These are phyloP conservation scores for Thymelicus lineola DNA, from an alignment of 2,888 invertebrate species.

Conservation along the genomic window DNA sequence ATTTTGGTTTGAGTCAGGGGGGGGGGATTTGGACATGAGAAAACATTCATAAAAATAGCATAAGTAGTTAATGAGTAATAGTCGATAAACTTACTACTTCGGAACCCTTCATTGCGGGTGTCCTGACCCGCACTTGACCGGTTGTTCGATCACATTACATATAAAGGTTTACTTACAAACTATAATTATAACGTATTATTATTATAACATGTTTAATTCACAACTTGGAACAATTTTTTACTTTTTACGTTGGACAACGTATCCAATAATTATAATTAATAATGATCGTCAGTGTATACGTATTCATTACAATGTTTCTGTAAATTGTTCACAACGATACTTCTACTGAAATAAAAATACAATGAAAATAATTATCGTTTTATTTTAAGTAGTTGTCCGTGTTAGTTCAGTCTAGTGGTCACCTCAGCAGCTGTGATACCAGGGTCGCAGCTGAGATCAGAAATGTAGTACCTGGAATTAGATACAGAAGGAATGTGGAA, in stretches of 20 bases:
- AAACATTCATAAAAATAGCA: too few species aligned
- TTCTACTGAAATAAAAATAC: constrained; percentile 60
- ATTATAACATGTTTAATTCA: not conserved
- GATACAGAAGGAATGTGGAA: too few species aligned
- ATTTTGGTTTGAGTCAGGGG: too few species aligned
- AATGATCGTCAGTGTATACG: constrained; percentile 28
- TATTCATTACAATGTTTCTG: constrained; percentile 26
- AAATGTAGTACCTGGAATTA: constrained; percentile 33
- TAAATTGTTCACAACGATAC: constrained; percentile 46
- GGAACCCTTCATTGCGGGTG: too few species aligned
- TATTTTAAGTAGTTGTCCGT: constrained; percentile 53
- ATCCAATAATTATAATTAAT: not conserved
- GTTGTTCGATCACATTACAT: too few species aligned
- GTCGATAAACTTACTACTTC: too few species aligned
- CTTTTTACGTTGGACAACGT: not conserved
- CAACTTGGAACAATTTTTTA: not conserved
- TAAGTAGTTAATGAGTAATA: too few species aligned
- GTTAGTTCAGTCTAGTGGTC: constrained; percentile 43
- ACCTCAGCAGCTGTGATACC: constrained; percentile 47
- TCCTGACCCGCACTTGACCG: too few species aligned
- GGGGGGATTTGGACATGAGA: too few species aligned
- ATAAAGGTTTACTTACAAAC: not conserved
- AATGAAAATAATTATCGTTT: constrained; percentile 55
- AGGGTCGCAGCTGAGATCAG: constrained; percentile 34
- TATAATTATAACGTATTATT: not conserved